phyloP scores from a whole-genome alignment of 2,113 vertebrate species.

The Microcebus jonahi region DNA sequence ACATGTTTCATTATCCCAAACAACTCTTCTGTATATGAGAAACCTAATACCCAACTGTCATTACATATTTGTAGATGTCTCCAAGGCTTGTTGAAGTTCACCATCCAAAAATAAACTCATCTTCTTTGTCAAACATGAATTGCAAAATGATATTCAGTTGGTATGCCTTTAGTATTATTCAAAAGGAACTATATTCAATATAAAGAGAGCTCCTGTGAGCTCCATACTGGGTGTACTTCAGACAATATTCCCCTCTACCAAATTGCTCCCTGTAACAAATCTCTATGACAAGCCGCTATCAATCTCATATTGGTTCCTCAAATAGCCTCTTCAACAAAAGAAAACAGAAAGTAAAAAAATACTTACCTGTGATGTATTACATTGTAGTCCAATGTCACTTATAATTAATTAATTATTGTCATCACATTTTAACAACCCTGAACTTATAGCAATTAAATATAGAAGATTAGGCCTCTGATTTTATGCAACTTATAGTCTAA shows the following conservation, averaged over 20 bases:
- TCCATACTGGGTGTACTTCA: not conserved
- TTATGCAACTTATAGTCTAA: not conserved
- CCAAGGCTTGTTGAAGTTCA: not conserved
- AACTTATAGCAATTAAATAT: not conserved
- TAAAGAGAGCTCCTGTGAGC: not conserved
- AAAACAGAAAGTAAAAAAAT: not conserved
- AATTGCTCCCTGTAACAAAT: not conserved
- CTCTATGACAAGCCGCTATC: not conserved
- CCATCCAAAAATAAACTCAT: not conserved
- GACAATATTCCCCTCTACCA: not conserved
- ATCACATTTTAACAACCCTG: not conserved
- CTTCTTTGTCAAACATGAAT: not conserved
- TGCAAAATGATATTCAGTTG: not conserved
- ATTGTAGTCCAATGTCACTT: not conserved
- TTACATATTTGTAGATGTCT: not conserved
- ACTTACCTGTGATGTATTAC: not conserved
- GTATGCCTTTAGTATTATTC: not conserved
- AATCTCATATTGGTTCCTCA: not conserved
- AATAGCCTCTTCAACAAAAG: not conserved
- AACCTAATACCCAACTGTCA: not conserved
- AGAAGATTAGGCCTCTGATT: not conserved
- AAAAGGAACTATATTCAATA: not conserved
- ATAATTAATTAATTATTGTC: not conserved
- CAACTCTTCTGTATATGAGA: not conserved
- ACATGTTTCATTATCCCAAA: not conserved